phyloP scores from a whole-genome alignment of 2,113 vertebrate species.

The Nerophis ophidion region DNA sequence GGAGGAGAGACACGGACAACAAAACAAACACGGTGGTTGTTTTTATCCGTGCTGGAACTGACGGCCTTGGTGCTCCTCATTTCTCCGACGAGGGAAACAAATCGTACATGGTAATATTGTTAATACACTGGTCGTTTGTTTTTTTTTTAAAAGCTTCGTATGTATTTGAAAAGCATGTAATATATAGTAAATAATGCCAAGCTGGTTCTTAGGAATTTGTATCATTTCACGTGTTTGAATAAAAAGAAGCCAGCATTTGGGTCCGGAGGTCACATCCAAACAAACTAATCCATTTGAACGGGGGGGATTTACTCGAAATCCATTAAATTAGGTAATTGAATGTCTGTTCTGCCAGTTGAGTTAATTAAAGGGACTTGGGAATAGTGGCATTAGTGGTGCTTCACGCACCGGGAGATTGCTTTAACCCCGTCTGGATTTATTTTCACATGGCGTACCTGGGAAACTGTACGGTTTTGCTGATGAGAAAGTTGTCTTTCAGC shows the following conservation, averaged over 20 bases:
- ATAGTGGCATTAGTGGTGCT: conserved; percentile 2
- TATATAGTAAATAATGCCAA: conserved; percentile 88
- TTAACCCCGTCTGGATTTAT: conserved; percentile 14
- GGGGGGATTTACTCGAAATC: conserved; percentile 33
- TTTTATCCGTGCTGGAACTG: conserved; percentile 77
- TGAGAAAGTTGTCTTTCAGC: neutral
- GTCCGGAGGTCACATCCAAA: neutral
- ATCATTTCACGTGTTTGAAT: conserved; percentile 77
- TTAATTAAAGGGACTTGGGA: conserved; percentile 34
- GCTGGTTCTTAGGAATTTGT: conserved; percentile 96
- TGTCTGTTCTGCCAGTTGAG: conserved; percentile 21
- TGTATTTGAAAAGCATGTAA: conserved; percentile 89
- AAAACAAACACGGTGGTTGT: conserved; percentile 26
- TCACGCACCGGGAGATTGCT: conserved; percentile 6
- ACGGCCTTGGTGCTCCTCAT: conserved; percentile 75
- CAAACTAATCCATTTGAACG: conserved; percentile 7
- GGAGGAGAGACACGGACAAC: neutral
- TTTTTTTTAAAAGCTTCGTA: conserved; percentile 69
- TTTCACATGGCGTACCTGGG: neutral
- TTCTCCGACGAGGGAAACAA: conserved; percentile 67
- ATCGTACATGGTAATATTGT: conserved; percentile 83
- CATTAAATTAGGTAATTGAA: conserved; percentile 34
- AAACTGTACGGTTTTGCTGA: neutral
- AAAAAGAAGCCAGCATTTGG: conserved; percentile 49
- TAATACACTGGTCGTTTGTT: conserved; percentile 79